Conservation (phyloP, 2,797 vertebrate species). For the Falco naumanni region DNA sequence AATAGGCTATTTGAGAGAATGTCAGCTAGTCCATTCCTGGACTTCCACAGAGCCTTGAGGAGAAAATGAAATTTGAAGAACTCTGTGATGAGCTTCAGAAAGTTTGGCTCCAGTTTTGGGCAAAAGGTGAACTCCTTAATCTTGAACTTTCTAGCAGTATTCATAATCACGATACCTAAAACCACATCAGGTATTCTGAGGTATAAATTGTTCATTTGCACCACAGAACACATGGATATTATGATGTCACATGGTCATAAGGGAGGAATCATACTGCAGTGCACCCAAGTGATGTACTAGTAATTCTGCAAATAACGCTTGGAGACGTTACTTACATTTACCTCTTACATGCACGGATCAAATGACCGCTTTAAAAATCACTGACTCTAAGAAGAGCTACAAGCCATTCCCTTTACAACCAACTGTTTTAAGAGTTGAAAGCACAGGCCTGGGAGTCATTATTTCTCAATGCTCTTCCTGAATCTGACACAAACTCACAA, state of each 20-base stretch:
- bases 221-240: background rate
- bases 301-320: background rate
- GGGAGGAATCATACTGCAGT: background rate
- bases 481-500: conserved; percentile 38
- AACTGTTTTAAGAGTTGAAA: conserved; percentile 9
- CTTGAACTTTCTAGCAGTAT: background rate
- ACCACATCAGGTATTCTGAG: background rate
- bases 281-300: background rate
- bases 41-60: background rate
- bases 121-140: background rate
- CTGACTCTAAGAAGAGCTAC: background rate
- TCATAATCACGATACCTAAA: background rate
- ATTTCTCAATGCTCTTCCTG: background rate
- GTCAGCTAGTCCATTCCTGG: background rate
- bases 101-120: background rate
- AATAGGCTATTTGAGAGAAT: background rate
- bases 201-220: background rate
- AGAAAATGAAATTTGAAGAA: too few relatives aligned
- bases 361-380: background rate
- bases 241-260: background rate
- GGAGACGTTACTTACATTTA: background rate
- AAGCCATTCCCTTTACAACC: background rate
- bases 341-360: background rate
- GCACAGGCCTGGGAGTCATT: background rate
- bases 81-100: background rate